phyloP scores from a whole-genome alignment of 2,113 vertebrate genomes.

The Hydrolagus affinis region DNA sequence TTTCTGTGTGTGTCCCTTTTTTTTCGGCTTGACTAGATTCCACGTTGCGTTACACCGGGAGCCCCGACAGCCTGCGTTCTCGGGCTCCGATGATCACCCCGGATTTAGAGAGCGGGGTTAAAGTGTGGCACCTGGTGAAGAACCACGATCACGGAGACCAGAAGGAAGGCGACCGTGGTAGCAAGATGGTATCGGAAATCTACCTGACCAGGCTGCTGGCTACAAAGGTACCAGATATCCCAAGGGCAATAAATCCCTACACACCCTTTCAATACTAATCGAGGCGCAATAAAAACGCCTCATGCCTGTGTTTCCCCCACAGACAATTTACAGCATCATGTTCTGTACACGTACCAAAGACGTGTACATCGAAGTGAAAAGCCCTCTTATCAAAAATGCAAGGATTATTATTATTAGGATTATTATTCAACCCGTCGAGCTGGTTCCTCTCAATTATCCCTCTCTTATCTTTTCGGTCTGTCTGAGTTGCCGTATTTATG shows the following conservation, averaged over 20 bases:
- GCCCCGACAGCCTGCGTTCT: constrained; percentile 92
- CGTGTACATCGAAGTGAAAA: too few species aligned
- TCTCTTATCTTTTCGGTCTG: too few species aligned
- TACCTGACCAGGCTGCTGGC: constrained; percentile 90
- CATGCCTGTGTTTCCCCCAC: too few species aligned
- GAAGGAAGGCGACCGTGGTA: constrained; percentile 92
- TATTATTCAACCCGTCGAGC: too few species aligned
- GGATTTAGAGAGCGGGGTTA: constrained; percentile 89
- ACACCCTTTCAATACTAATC: too few species aligned
- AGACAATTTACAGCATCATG: too few species aligned
- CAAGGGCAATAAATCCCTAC: not conserved
- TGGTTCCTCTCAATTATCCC: too few species aligned
- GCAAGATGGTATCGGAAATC: constrained; percentile 98
- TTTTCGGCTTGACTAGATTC: constrained; percentile 62
- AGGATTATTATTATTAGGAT: too few species aligned
- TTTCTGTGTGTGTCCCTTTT: not conserved
- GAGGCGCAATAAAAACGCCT: too few species aligned
- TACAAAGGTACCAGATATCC: constrained; percentile 73
- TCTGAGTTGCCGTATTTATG: too few species aligned
- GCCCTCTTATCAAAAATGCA: too few species aligned
- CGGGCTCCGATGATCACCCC: constrained; percentile 96
- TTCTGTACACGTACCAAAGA: too few species aligned
- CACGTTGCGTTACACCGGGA: constrained; percentile 91
- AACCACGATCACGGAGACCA: constrained; percentile 97
- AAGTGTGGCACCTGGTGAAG: constrained; percentile 96